Evolutionary conservation across 2,888 invertebrate genomes (phyloP).

Genomic region (Dyspetes luteomarginatus): DNA sequence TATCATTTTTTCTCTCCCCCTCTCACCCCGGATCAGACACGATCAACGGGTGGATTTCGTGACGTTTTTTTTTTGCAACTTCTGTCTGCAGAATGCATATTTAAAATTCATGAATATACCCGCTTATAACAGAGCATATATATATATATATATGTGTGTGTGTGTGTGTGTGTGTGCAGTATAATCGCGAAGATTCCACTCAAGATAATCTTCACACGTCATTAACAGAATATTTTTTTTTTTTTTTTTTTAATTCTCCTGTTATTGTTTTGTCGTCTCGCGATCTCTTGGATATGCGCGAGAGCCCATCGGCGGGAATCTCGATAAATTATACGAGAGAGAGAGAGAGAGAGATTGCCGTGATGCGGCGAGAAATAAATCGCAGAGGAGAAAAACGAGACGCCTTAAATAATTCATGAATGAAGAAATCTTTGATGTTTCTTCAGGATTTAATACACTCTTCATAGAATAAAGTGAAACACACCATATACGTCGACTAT

Average conservation of each 20-base stretch:
- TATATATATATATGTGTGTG: slow-evolving; percentile 14
- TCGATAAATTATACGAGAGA: slow-evolving; percentile 52
- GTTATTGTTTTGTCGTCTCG: background rate
- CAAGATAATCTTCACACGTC: slow-evolving; percentile 64
- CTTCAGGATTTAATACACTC: slow-evolving; percentile 50
- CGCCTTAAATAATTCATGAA: slow-evolving; percentile 65
- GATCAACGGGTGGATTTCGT: slow-evolving; percentile 33
- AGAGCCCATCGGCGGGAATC: slow-evolving; percentile 16
- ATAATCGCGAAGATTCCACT: slow-evolving; percentile 47
- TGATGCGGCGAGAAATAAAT: slow-evolving; percentile 22
- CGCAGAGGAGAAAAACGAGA: background rate
- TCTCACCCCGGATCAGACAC: slow-evolving; percentile 27
- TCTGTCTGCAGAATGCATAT: background rate
- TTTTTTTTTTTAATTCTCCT: background rate
- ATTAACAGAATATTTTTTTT: slow-evolving; percentile 48
- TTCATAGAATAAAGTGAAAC: slow-evolving; percentile 48
- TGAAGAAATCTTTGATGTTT: slow-evolving; percentile 52
- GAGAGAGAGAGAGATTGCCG: background rate
- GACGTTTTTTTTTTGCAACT: slow-evolving; percentile 4
- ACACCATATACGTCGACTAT: slow-evolving; percentile 4
- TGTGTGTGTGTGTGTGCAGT: slow-evolving; percentile 9
- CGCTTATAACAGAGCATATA: too few relatives aligned
- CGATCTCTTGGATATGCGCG: background rate
- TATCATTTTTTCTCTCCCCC: background rate
- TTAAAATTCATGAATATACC: background rate